These are phyloP conservation scores for Notodonta dromedarius DNA, from an alignment of 2,888 invertebrate species.

Conservation along the genomic window DNA sequence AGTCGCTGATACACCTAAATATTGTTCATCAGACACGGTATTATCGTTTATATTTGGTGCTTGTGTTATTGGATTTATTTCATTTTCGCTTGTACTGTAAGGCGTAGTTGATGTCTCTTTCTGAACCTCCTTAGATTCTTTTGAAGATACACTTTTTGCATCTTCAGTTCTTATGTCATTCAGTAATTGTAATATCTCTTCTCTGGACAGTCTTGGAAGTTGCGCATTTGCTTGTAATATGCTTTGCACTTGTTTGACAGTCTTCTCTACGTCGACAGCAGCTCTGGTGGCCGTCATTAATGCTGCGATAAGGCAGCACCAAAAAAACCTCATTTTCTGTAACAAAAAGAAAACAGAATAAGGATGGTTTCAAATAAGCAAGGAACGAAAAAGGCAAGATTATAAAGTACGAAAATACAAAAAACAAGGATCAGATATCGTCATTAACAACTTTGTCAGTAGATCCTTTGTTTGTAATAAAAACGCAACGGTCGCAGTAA, in stretches of 20 bases:
- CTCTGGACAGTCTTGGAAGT: slow-evolving; percentile 86
- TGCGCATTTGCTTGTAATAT: slow-evolving; percentile 85
- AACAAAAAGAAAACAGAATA: slow-evolving; percentile 41
- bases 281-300: slow-evolving; percentile 45
- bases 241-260: slow-evolving; percentile 87
- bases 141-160: slow-evolving; percentile 51
- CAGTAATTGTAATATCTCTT: slow-evolving; percentile 87
- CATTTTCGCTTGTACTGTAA: slow-evolving; percentile 55
- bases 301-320: slow-evolving; percentile 60
- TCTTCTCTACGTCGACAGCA: slow-evolving; percentile 82
- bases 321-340: slow-evolving; percentile 72
- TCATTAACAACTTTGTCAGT: slow-evolving; percentile 16
- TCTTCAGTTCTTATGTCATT: slow-evolving; percentile 86
- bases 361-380: slow-evolving; percentile 2
- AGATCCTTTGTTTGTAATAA: slow-evolving; percentile 11
- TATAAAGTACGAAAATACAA: background rate
- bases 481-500: slow-evolving; percentile 7
- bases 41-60: slow-evolving; percentile 39
- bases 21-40: slow-evolving; percentile 31
- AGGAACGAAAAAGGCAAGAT: background rate
- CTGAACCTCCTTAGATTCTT: slow-evolving; percentile 46
- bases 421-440: slow-evolving; percentile 16
- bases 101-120: slow-evolving; percentile 45
- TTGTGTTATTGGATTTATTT: slow-evolving; percentile 48
- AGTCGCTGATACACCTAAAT: slow-evolving; percentile 30